phyloP scores from a whole-genome alignment of 2,113 vertebrate species.

The Microcebus murinus region DNA sequence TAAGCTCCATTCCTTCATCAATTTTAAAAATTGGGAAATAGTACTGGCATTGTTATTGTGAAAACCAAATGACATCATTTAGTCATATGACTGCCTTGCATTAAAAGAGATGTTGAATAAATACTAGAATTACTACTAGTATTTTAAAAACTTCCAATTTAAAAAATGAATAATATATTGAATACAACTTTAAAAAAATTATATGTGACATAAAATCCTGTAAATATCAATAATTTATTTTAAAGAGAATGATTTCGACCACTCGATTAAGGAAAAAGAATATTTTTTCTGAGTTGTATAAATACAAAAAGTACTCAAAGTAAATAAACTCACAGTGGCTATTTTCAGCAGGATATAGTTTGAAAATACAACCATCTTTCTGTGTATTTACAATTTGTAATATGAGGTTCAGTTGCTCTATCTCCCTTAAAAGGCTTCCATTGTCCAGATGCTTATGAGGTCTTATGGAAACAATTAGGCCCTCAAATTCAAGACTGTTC shows the following conservation, averaged over 20 bases:
- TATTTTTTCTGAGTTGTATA: background rate
- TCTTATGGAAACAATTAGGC: background rate
- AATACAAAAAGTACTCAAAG: background rate
- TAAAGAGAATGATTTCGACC: background rate
- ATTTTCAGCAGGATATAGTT: background rate
- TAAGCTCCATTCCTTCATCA: background rate
- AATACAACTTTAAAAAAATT: background rate
- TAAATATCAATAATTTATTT: constrained; percentile 4
- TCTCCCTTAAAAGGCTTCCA: background rate
- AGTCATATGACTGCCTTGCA: background rate
- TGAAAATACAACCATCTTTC: background rate
- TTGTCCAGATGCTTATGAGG: background rate
- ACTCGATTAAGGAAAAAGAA: background rate
- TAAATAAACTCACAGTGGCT: background rate
- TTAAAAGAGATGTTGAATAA: background rate
- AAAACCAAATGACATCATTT: background rate
- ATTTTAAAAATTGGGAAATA: background rate
- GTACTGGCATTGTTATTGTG: background rate
- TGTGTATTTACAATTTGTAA: background rate
- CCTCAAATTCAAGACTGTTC: background rate
- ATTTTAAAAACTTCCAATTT: background rate
- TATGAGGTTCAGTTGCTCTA: background rate
- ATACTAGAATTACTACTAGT: background rate
- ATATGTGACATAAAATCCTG: background rate
- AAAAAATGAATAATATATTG: background rate